Conservation (phyloP, 1,140 invertebrate genomes). For the Nephotettix cincticeps region DNA sequence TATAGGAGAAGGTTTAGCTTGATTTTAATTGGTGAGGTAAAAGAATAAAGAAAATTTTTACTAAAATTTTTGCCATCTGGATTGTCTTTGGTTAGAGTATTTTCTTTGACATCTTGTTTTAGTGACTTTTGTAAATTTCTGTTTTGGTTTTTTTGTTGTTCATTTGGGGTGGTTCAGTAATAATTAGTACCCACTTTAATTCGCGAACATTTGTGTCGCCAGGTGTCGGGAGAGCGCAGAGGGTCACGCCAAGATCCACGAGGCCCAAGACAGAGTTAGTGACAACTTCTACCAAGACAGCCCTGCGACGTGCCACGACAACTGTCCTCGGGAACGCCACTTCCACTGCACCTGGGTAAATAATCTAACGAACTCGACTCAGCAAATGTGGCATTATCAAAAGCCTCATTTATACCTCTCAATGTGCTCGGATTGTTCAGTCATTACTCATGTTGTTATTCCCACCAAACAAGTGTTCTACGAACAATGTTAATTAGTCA, state of each 20-base stretch:
- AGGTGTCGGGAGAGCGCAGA: constrained; percentile 74
- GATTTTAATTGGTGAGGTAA: too few species aligned
- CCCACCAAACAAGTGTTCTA: background rate
- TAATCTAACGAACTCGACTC: constrained; percentile 8
- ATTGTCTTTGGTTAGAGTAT: too few species aligned
- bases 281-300: constrained; percentile 75
- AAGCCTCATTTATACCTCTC: background rate
- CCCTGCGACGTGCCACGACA: constrained; percentile 55
- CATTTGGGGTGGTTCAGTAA: too few species aligned
- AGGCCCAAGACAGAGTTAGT: constrained; percentile 81
- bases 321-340: constrained; percentile 80
- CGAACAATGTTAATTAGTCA: background rate
- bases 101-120: too few species aligned
- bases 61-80: too few species aligned
- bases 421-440: background rate
- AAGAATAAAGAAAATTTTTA: too few species aligned
- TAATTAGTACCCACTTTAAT: too few species aligned
- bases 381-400: background rate
- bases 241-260: constrained; percentile 83
- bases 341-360: constrained; percentile 82
- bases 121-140: too few species aligned
- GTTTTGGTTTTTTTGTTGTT: too few species aligned
- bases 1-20: too few species aligned
- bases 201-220: too few species aligned
- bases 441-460: background rate